Percentiles rank a stretch among this genome's conserved stretches.
phyloP scores from a whole-genome alignment of 2,797 vertebrate species.

The Synanceia verrucosa region DNA sequence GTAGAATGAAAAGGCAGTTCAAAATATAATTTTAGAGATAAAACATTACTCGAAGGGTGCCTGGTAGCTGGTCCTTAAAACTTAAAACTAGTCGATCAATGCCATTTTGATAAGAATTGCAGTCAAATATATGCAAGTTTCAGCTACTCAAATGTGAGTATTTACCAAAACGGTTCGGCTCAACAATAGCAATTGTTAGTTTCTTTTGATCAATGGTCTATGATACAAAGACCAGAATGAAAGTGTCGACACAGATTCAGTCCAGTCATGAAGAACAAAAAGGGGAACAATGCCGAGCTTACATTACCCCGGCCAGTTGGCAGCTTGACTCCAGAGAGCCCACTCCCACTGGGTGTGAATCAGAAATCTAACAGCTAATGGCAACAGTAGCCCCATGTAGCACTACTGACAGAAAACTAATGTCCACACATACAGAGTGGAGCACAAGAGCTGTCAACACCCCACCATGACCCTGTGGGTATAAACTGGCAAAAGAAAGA shows the following conservation, averaged over 20 bases:
- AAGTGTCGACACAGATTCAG: background rate
- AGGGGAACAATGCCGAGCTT: conserved; percentile 21
- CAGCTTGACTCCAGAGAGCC: conserved; percentile 50
- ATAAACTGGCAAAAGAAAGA: conserved; percentile 31
- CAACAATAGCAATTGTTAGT: no score
- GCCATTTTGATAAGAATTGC: background rate
- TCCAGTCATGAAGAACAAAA: conserved; percentile 25
- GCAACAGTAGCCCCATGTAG: conserved; percentile 63
- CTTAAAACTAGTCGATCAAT: no score
- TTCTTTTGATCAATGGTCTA: background rate
- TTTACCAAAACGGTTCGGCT: no score
- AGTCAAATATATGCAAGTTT: background rate
- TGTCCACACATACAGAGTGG: conserved; percentile 67
- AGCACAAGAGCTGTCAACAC: conserved; percentile 68
- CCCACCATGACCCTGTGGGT: conserved; percentile 58
- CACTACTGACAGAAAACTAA: conserved; percentile 64
- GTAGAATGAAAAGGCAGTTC: background rate
- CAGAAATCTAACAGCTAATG: conserved; percentile 74
- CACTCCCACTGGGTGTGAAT: conserved; percentile 68
- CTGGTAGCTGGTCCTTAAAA: no score
- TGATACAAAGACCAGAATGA: background rate
- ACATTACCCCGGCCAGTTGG: conserved; percentile 41
- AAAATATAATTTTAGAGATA: background rate
- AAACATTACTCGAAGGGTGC: background rate
- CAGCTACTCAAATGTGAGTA: background rate